A percentile compares a stretch with the other conserved stretches of the same genome.
phyloP scores from a whole-genome alignment of 2,888 invertebrate species.

The Salpingus planirostris region DNA sequence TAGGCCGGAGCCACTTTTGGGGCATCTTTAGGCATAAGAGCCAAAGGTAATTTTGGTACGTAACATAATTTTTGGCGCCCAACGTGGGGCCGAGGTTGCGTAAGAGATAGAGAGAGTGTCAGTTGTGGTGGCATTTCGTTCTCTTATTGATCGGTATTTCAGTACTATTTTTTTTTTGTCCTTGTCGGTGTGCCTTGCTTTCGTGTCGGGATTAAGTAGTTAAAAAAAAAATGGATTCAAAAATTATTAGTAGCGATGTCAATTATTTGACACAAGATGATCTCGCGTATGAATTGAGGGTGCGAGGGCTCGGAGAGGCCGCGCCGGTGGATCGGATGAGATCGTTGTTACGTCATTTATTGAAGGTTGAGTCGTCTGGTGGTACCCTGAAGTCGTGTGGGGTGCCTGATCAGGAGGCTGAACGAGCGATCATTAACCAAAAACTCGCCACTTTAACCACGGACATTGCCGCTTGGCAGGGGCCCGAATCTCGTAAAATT shows the following conservation, averaged over 20 bases:
- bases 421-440: neutral
- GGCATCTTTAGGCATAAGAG: too few species aligned
- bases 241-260: neutral
- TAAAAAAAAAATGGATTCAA: neutral
- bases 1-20: too few species aligned
- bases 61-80: too few species aligned
- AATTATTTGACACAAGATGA: constrained; percentile 2
- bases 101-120: neutral
- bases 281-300: neutral
- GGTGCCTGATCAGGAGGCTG: neutral
- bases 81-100: neutral
- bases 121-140: neutral
- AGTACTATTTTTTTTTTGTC: neutral
- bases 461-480: neutral
- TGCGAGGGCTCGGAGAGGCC: neutral
- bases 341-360: neutral
- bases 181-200: neutral
- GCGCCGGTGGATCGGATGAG: neutral
- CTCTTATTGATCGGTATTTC: neutral
- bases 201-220: neutral
- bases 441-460: neutral
- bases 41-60: too few species aligned
- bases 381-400: neutral
- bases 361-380: neutral
- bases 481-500: neutral